These are phyloP conservation scores for Drosophila algonquin DNA, from an alignment of 2,888 invertebrate species.

Conservation along the genomic window DNA sequence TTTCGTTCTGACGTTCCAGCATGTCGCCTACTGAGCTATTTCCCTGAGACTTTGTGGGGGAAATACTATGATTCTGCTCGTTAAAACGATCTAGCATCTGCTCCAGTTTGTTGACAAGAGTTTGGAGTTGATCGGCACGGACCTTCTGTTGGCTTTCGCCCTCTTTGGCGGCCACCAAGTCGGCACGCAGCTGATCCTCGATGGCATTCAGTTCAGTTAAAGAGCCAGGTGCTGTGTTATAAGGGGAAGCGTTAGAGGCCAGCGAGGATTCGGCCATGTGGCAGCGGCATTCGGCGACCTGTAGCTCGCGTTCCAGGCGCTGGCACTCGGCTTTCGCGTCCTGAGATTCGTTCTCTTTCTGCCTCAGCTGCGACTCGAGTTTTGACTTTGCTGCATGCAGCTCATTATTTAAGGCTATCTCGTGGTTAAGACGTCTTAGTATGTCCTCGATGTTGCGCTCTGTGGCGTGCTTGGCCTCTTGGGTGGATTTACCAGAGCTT, in stretches of 20 bases:
- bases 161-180: slow-evolving; percentile 81
- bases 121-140: slow-evolving; percentile 82
- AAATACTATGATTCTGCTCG: slow-evolving; percentile 80
- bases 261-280: slow-evolving; percentile 73
- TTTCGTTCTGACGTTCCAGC: slow-evolving; percentile 87
- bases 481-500: slow-evolving; percentile 75
- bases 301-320: slow-evolving; percentile 80
- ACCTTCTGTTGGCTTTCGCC: slow-evolving; percentile 83
- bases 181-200: slow-evolving; percentile 82
- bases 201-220: slow-evolving; percentile 79
- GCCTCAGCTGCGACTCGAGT: slow-evolving; percentile 67
- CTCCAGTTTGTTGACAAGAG: slow-evolving; percentile 83
- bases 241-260: slow-evolving; percentile 71
- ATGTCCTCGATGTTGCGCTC: slow-evolving; percentile 82
- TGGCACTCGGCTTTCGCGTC: slow-evolving; percentile 70
- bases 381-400: slow-evolving; percentile 75
- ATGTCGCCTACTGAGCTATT: slow-evolving; percentile 77
- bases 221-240: slow-evolving; percentile 82
- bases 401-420: slow-evolving; percentile 81
- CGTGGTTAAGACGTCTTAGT: slow-evolving; percentile 78
- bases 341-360: slow-evolving; percentile 81
- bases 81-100: slow-evolving; percentile 81
- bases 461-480: slow-evolving; percentile 79
- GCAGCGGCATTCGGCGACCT: slow-evolving; percentile 79
- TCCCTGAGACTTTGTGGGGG: slow-evolving; percentile 59